Conservation (phyloP, 2,797 vertebrate genomes). For the Trematomus bernacchii region DNA sequence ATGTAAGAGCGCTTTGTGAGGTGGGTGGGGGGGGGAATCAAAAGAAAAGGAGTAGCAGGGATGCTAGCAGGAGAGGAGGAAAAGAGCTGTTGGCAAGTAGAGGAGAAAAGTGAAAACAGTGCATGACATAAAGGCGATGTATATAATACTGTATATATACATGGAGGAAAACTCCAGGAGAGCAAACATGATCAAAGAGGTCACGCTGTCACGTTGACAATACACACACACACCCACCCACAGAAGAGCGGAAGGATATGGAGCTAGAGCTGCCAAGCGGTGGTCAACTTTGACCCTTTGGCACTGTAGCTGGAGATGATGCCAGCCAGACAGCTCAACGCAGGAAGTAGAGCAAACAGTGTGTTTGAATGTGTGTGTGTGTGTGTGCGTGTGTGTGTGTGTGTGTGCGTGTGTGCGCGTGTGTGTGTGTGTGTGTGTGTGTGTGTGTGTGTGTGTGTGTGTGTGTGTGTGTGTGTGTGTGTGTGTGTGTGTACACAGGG, state of each 20-base stretch:
- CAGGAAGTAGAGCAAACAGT: conserved; percentile 75
- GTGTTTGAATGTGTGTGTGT: conserved; percentile 55
- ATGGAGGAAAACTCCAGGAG: conserved; percentile 58
- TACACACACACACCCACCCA: conserved; percentile 31
- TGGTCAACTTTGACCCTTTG: conserved; percentile 78
- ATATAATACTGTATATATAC: conserved; percentile 62
- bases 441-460: conserved; percentile 14
- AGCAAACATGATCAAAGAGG: conserved; percentile 72
- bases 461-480: background rate
- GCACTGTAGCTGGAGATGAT: conserved; percentile 68
- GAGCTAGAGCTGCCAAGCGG: conserved; percentile 69
- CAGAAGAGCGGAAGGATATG: conserved; percentile 65
- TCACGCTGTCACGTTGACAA: conserved; percentile 69
- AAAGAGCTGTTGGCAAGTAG: conserved; percentile 53
- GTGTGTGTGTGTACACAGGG: conserved; percentile 48
- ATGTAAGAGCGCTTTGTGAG: conserved; percentile 59
- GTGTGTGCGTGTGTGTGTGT: too few relatives aligned
- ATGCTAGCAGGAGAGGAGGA: conserved; percentile 56
- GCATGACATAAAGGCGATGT: conserved; percentile 44
- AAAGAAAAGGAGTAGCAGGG: conserved; percentile 59
- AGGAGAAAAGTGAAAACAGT: conserved; percentile 35
- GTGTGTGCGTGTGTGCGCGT: conserved; percentile 7
- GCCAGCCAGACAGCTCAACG: conserved; percentile 75
- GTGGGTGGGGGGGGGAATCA: conserved; percentile 30
- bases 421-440: conserved; percentile 34